A percentile compares a stretch with the other conserved stretches of the same genome.
Conservation (phyloP, 1,140 invertebrate species). For the Leptoteleia sp. region DNA sequence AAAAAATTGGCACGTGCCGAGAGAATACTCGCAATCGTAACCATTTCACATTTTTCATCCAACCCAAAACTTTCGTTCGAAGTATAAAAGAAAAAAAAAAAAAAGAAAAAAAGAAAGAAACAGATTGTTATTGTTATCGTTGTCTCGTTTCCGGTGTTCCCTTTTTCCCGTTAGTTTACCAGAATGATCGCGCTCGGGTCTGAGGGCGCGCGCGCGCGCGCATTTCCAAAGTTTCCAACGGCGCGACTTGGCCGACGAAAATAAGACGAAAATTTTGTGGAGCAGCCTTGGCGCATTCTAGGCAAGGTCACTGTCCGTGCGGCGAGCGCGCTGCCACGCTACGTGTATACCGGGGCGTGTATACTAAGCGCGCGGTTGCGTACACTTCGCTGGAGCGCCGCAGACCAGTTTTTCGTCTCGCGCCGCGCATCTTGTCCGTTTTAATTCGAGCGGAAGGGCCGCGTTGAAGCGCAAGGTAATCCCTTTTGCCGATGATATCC, state of each 20-base stretch:
- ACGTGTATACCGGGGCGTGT: background rate
- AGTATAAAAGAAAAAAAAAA: no score
- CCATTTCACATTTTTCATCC: background rate
- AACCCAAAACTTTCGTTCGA: background rate
- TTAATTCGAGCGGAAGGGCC: constrained; percentile 59
- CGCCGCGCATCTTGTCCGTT: constrained; percentile 40
- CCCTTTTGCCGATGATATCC: no score
- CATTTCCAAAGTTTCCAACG: constrained; percentile 6
- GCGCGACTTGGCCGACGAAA: constrained; percentile 12
- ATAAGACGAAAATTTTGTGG: constrained; percentile 35
- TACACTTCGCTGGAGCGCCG: constrained; percentile 5
- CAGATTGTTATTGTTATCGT: no score
- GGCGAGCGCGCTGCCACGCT: constrained; percentile 16
- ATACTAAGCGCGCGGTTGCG: constrained; percentile 1
- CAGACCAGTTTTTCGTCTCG: constrained; percentile 56
- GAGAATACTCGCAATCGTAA: constrained; percentile 29
- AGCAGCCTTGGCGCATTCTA: constrained; percentile 69
- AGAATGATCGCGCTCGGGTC: no score
- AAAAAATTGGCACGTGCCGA: constrained; percentile 60
- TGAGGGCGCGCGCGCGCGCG: background rate
- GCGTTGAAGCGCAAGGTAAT: background rate
- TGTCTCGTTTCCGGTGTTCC: no score
- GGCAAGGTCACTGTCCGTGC: constrained; percentile 69
- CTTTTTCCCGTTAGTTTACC: no score
- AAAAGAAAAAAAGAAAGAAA: no score